These are phyloP conservation scores for Matsumyia berberina DNA, from an alignment of 2,888 invertebrate genomes.

Conservation along the genomic window DNA sequence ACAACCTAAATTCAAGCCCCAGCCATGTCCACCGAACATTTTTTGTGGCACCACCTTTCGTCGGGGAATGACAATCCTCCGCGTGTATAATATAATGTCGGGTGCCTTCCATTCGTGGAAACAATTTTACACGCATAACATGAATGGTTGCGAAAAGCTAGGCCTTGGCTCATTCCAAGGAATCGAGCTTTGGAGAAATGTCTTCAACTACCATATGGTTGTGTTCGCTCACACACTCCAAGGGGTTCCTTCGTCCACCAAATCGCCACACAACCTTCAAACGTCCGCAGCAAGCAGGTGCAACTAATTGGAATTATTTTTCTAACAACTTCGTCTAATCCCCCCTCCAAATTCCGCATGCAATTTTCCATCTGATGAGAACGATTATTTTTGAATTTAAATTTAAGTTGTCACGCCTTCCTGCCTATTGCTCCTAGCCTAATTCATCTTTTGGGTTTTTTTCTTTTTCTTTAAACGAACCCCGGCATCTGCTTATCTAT, in stretches of 20 bases:
- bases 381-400: conserved; percentile 27
- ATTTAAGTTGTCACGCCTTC: conserved; percentile 24
- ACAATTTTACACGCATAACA: too few relatives aligned
- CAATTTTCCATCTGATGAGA: neutral
- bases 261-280: neutral
- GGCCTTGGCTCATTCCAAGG: too few relatives aligned
- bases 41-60: too few relatives aligned
- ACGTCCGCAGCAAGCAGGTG: conserved; percentile 4
- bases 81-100: too few relatives aligned
- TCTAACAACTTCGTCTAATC: neutral
- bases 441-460: neutral
- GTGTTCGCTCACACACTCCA: neutral
- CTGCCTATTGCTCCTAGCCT: conserved; percentile 15
- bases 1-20: too few relatives aligned
- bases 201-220: too few relatives aligned
- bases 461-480: neutral
- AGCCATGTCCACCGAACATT: too few relatives aligned
- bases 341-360: neutral
- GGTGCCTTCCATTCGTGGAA: too few relatives aligned
- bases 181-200: too few relatives aligned
- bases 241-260: neutral
- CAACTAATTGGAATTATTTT: neutral
- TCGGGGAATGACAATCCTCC: too few relatives aligned
- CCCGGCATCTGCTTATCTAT: conserved; percentile 2
- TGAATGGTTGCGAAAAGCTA: too few relatives aligned